Evolutionary conservation across 2,888 invertebrate species (phyloP).

Genomic region (Odiellus spinosus): DNA sequence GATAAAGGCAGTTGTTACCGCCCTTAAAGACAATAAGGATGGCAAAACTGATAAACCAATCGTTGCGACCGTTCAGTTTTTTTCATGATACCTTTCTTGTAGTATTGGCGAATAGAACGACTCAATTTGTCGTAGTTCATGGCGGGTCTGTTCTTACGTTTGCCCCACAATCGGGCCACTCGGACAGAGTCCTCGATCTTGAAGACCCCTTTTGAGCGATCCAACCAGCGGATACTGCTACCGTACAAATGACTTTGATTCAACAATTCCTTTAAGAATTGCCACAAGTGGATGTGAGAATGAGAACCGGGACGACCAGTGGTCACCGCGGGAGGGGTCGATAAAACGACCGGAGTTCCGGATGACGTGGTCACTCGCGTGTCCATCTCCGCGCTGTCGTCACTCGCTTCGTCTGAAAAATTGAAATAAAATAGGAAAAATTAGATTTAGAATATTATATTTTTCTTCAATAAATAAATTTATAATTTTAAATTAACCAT

Average conservation of each 20-base stretch:
- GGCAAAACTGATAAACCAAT: conserved; percentile 96
- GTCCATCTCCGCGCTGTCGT: conserved; percentile 18
- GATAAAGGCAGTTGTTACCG: neutral
- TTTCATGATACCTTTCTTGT: conserved; percentile 99
- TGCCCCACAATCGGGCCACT: conserved; percentile 95
- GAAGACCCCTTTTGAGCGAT: conserved; percentile 83
- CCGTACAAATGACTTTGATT: conserved; percentile 74
- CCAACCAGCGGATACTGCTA: conserved; percentile 92
- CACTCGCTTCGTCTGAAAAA: conserved; percentile 20
- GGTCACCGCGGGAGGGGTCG: neutral
- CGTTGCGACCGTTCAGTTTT: conserved; percentile 96
- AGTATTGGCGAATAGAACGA: conserved; percentile 92
- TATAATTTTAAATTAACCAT: neutral
- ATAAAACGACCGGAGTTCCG: no score
- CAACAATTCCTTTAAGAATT: conserved; percentile 89
- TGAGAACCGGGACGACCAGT: conserved; percentile 17
- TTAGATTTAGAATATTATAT: neutral
- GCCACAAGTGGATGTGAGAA: conserved; percentile 95
- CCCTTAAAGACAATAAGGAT: conserved; percentile 68
- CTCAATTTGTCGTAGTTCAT: conserved; percentile 99
- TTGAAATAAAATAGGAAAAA: conserved; percentile 5
- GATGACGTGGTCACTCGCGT: conserved; percentile 6
- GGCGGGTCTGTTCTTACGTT: conserved; percentile 90
- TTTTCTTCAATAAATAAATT: neutral
- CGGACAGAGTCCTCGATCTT: conserved; percentile 97